Base-by-base conservation (phyloP, 2,888 invertebrate genomes). In the Ochropacha duplaris region DNA sequence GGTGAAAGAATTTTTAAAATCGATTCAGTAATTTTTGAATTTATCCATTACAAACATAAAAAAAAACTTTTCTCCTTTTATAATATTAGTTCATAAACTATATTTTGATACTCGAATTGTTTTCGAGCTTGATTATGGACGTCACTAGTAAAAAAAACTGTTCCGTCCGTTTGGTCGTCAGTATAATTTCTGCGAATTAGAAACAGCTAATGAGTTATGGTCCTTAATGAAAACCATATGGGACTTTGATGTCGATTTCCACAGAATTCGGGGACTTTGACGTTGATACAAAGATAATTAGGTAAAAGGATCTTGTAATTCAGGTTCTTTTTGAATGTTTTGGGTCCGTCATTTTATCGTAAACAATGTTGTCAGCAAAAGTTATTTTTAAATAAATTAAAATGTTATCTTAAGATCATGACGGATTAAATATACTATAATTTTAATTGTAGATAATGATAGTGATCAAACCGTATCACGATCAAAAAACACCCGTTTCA, bases 171-270 rank as follows among this genome's bases (percentile, higher is more conserved):
- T 58, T n/a, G n/a, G n/a, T n/a, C 57, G 66, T 61, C 59, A 62
- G 64, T 55, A 60, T 51, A 51, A 55, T 55, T 70, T 68, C 69
- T 24, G 56, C 31, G 71, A 71, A 71, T 62, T 60, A 60, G 52
- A 58, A 44, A 31, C 57, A 50, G 61, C 57, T 64, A 64, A 66
- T 66, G 62, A 66, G 57, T 65, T 68, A 57, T 62, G 59, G 66
- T 60, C 11, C n/a, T 50, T 55, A 51, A 59, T 56, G 50, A 26
- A 54, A 58, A 55, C 57, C 56, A 58, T 51, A 49, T 54, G 57
- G 50, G 36, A 39, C n/a, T 51, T 50, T 44, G 52, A 26, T 58
- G 60, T 31, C 54, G 58, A 19, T n/a, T 54, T 34, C 22, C 49
- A 28, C 36, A 54, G 36, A 24, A 51, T 57, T 57, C 50, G 59